Evolutionary conservation across 2,888 invertebrate genomes (phyloP), one percentile per base, ranked within the genome.

Genomic region (Notodonta ziczac): DNA sequence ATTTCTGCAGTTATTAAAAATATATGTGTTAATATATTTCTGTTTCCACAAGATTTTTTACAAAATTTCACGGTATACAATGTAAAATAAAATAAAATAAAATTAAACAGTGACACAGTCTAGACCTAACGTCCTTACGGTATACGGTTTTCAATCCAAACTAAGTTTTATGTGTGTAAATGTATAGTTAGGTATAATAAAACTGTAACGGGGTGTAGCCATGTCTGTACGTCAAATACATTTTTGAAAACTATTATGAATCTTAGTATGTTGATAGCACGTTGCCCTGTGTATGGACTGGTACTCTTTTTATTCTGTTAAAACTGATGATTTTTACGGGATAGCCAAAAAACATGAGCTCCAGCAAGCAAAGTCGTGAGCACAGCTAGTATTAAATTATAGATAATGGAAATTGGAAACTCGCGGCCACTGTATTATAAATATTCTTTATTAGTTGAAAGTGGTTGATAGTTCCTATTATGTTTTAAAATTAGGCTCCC

Each of bases 401-500:
- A 78, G 73, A 60, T 69, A 76, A 72, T 72, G 60, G 65, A 69
- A 78, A 74, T 66, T 61, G 77, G 80, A 80, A 80, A 80, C 82
- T 83, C 72, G 67, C 83, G 83, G 86, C 88, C 88, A 90, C 86
- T 84, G 65, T 64, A 71, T 77, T 70, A 75, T 71, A 69, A 67
- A 71, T 65, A 72, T 74, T 78, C n/a, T 76, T 73, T 72, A 72
- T 82, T 77, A 84, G 79, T 83, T 80, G 66, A 69, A 82, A 86
- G 90, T 89, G 91, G 91, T 90, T 89, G 79, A 87, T 75, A 88
- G 91, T 92, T 92, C 91, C 91, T 92, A 89, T 87, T 86, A 79
- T 51, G 80, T 84, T 81, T 68, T 67, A 40, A 55, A 9, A 16
- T 1, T 40, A 66, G 60, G 77, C 67, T 76, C 73, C 72, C 62